Conservation (phyloP, 2,113 vertebrate species). For the Sialia sialis region DNA sequence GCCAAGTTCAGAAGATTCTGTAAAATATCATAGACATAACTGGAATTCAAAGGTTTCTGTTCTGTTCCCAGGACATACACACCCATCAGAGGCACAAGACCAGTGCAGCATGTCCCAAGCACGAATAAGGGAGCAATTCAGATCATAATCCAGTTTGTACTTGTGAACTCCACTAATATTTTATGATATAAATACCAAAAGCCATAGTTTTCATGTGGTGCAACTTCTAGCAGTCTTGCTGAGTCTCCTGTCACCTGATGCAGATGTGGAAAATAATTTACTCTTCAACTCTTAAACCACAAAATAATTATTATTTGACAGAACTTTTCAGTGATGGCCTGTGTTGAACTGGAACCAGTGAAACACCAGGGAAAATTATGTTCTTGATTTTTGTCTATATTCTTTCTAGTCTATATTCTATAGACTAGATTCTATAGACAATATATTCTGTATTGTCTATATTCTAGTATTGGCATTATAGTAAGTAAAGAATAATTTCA, state of each 20-base stretch:
- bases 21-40: accelerated
- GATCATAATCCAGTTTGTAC: background rate
- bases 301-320: background rate
- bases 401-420: background rate
- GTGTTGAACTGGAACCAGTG: background rate
- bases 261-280: background rate
- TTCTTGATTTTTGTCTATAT: background rate
- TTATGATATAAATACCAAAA: background rate
- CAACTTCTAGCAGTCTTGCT: background rate
- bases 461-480: background rate
- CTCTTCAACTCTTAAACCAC: background rate
- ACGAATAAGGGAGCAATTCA: background rate
- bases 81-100: background rate
- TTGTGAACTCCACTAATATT: background rate
- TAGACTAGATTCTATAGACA: too few species aligned
- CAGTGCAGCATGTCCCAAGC: background rate
- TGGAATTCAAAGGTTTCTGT: background rate
- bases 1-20: background rate
- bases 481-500: background rate
- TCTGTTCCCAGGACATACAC: background rate
- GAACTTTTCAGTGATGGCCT: background rate
- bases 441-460: background rate
- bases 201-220: background rate
- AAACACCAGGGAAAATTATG: background rate
- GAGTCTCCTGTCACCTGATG: background rate